Evolutionary conservation across 2,113 vertebrate species (phyloP).

Genomic region (Verasper variegatus): DNA sequence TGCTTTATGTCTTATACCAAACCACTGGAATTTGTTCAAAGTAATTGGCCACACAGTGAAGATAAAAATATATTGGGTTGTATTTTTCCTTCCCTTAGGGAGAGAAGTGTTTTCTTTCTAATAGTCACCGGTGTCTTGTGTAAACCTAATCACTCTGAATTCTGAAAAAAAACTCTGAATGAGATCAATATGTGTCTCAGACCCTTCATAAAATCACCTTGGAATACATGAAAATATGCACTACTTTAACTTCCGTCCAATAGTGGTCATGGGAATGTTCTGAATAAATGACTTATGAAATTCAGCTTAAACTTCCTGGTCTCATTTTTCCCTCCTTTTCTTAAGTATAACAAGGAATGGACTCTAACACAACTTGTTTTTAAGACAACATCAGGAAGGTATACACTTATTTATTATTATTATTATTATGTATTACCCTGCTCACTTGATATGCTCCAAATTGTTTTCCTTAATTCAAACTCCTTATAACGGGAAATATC

Average conservation of each 20-base stretch:
- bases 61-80: conserved; percentile 16
- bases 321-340: not conserved
- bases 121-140: conserved; percentile 36
- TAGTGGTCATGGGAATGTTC: conserved; percentile 62
- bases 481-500: no score
- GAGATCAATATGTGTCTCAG: conserved; percentile 56
- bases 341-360: not conserved
- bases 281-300: conserved; percentile 72
- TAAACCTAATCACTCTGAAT: conserved; percentile 48
- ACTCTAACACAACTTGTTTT: not conserved
- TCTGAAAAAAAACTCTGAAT: conserved; percentile 39
- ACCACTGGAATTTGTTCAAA: conserved; percentile 37
- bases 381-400: not conserved
- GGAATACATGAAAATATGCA: conserved; percentile 66
- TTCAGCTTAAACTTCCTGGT: not conserved
- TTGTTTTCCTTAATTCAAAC: no score
- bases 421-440: not conserved
- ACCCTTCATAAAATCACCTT: conserved; percentile 39
- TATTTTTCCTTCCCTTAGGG: conserved; percentile 41
- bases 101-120: conserved; percentile 33
- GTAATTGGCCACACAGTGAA: conserved; percentile 33
- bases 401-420: not conserved
- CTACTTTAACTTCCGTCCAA: conserved; percentile 72
- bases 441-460: not conserved
- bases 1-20: conserved; percentile 54